These are phyloP conservation scores for Pterobdella sp. DNA, from an alignment of 2,888 invertebrate species.

Conservation along the genomic window DNA sequence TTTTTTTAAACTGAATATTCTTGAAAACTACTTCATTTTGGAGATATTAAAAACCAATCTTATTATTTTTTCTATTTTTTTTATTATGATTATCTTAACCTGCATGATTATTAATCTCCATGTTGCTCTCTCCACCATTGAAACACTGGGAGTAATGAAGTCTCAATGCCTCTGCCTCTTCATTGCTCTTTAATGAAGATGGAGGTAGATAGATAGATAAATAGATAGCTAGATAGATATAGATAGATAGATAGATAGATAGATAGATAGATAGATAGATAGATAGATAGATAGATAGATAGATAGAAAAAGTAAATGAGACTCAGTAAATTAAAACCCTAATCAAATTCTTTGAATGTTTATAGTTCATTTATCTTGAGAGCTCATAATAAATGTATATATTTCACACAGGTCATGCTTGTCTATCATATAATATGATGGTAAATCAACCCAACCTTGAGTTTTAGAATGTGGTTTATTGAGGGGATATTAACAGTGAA, in stretches of 20 bases:
- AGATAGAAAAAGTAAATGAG: neutral
- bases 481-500: neutral
- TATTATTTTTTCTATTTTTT: neutral
- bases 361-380: too few relatives aligned
- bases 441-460: neutral
- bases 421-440: neutral
- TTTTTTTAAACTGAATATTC: too few relatives aligned
- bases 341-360: neutral
- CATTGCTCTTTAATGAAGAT: neutral
- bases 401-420: too few relatives aligned
- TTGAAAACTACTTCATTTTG: neutral
- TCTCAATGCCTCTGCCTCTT: constrained; percentile 16
- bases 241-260: neutral
- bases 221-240: neutral
- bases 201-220: neutral
- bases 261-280: neutral
- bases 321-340: neutral
- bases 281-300: neutral
- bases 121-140: neutral
- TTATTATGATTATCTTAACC: neutral
- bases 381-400: too few relatives aligned
- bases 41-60: too few relatives aligned
- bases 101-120: neutral
- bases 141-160: neutral
- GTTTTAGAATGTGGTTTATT: neutral